phyloP scores from a whole-genome alignment of 2,797 vertebrate species.

The Coranthus polyacanthus region DNA sequence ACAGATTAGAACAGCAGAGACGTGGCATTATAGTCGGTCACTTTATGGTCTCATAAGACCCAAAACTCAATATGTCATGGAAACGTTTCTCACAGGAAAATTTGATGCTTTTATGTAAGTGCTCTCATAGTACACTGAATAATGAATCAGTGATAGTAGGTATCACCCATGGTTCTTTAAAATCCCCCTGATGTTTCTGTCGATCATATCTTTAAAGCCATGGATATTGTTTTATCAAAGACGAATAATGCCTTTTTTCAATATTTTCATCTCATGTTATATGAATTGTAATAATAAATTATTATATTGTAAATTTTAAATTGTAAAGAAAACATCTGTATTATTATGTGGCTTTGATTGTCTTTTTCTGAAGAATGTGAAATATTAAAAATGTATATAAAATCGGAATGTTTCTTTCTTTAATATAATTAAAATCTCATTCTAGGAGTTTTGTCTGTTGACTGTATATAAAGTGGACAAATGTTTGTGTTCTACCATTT shows the following conservation, averaged over 20 bases:
- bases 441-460: no score
- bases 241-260: constrained; percentile 69
- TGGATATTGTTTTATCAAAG: constrained; percentile 65
- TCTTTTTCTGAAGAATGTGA: constrained; percentile 81
- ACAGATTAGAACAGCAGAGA: constrained; percentile 11
- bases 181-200: constrained; percentile 33
- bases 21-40: not conserved
- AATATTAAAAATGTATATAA: constrained; percentile 85
- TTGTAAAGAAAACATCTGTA: constrained; percentile 83
- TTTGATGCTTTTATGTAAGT: constrained; percentile 11
- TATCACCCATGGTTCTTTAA: constrained; percentile 31
- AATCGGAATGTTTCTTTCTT: constrained; percentile 50
- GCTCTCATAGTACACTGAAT: constrained; percentile 7
- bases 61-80: constrained; percentile 1
- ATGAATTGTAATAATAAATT: constrained; percentile 83
- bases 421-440: not conserved
- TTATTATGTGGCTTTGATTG: constrained; percentile 81
- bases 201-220: constrained; percentile 69
- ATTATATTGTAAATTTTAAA: constrained; percentile 86
- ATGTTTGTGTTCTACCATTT: no score
- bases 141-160: constrained; percentile 40
- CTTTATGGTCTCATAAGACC: not conserved
- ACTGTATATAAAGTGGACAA: no score
- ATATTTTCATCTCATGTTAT: constrained; percentile 75
- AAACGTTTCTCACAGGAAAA: constrained; percentile 3